Base-by-base conservation (phyloP, 2,888 invertebrate species). In the Mythimna vitellina region DNA sequence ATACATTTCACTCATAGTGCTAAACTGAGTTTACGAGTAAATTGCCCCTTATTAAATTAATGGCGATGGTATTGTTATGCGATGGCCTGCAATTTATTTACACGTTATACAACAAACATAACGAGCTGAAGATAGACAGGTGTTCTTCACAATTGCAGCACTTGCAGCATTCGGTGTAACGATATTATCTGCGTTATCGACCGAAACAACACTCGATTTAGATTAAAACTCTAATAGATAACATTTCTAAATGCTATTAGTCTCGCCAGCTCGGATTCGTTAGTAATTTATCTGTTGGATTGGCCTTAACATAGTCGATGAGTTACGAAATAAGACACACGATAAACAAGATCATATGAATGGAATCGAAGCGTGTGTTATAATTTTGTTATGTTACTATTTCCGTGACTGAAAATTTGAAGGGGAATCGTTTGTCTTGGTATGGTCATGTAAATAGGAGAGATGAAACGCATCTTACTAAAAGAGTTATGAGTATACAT, bases 181-280 rank as follows among this genome's bases (percentile, higher is more conserved):
- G 94, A 94, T 95, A 74, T 82, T 92, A 94, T 95, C 94, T 87
- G 83, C 88, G 90, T 93, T 94, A 95, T 93, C 87, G 92, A 90
- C 89, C 90, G 90, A 84, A 93, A 94, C 94, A 92, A 89, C 89
- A 89, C 88, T 75, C 77, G 63, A 83, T 89, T 89, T 82, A 89
- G 87, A 90, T 87, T 86, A 85, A 85, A 86, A 86, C 70, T 72
- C 76, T 77, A 82, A 84, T 80, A 84, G 82, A 87, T 88, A 81
- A 78, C 83, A 83, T 86, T 82, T 80, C 83, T 85, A 87, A 88
- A 85, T 85, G 82, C 88, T 87, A 90, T 94, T 94, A 94, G 94
- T 92, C 84, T 90, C 93, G 93, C 93, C 85, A 92, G 90, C 82
- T 87, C 84, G 80, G 78, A 85, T 85, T 88, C 86, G 84, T 89